Percentiles rank a stretch among this genome's conserved stretches.
phyloP scores from a whole-genome alignment of 2,888 invertebrate species.

The Helobdella robusta region DNA sequence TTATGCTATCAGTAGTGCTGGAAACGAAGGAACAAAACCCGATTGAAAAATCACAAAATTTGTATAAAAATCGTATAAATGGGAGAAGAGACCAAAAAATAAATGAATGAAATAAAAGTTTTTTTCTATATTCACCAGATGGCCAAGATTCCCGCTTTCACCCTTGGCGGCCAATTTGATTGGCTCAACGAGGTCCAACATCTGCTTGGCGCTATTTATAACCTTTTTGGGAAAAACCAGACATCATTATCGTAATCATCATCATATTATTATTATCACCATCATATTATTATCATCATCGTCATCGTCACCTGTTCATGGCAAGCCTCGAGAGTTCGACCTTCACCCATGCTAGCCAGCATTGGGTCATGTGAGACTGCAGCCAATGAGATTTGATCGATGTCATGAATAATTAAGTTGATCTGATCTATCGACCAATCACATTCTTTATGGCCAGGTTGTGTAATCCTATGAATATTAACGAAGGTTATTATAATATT shows the following conservation, averaged over 20 bases:
- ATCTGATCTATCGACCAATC: constrained; percentile 71
- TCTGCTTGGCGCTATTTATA: constrained; percentile 62
- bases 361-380: constrained; percentile 2
- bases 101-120: not conserved
- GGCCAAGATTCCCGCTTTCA: constrained; percentile 86
- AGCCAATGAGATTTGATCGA: constrained; percentile 6
- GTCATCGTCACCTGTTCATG: constrained; percentile 53
- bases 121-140: constrained; percentile 61
- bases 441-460: constrained; percentile 91
- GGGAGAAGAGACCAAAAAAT: not conserved
- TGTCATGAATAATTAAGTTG: constrained; percentile 45
- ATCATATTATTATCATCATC: too few species aligned
- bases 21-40: not conserved
- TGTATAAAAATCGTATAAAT: not conserved
- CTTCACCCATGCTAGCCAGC: not conserved
- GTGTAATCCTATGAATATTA: constrained; percentile 87
- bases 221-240: too few species aligned
- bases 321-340: constrained; percentile 11
- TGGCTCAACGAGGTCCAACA: constrained; percentile 74
- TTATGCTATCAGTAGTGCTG: too few species aligned
- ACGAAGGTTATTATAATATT: too few species aligned
- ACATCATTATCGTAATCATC: too few species aligned
- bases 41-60: not conserved
- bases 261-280: too few species aligned
- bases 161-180: constrained; percentile 73